These are phyloP conservation scores for Morone saxatilis DNA, from an alignment of 2,113 vertebrate genomes.

Conservation along the genomic window DNA sequence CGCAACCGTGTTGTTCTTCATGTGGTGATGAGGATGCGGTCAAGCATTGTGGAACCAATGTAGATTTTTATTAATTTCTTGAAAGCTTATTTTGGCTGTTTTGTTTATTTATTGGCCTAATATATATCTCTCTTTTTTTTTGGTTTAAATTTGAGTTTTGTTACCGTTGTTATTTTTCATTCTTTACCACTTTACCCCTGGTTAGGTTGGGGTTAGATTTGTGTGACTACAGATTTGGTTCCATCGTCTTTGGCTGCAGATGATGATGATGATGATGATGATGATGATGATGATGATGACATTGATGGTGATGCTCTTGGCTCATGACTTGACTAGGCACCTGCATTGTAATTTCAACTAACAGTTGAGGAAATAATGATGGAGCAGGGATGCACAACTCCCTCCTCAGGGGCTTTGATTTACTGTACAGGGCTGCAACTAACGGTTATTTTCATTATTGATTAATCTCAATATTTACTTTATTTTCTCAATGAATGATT, in stretches of 20 bases:
- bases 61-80: constrained; percentile 40
- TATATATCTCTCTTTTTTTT: constrained; percentile 14
- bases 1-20: constrained; percentile 64
- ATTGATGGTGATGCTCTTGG: constrained; percentile 77
- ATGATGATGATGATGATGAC: constrained; percentile 48
- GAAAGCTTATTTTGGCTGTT: constrained; percentile 64
- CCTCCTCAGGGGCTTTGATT: background rate
- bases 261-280: constrained; percentile 82
- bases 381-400: constrained; percentile 69
- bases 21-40: constrained; percentile 84
- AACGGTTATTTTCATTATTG: background rate
- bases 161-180: constrained; percentile 14
- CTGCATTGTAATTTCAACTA: constrained; percentile 88
- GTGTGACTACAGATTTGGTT: constrained; percentile 86
- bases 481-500: background rate
- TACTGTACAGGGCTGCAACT: background rate
- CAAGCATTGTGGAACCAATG: constrained; percentile 80
- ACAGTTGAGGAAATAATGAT: constrained; percentile 27
- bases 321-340: constrained; percentile 89
- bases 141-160: constrained; percentile 69
- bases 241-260: constrained; percentile 93
- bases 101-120: constrained; percentile 36
- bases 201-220: constrained; percentile 86
- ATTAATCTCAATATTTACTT: background rate
- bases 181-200: constrained; percentile 81